Evolutionary conservation across 2,888 invertebrate genomes (phyloP).

Genomic region (Sericinus montela): DNA sequence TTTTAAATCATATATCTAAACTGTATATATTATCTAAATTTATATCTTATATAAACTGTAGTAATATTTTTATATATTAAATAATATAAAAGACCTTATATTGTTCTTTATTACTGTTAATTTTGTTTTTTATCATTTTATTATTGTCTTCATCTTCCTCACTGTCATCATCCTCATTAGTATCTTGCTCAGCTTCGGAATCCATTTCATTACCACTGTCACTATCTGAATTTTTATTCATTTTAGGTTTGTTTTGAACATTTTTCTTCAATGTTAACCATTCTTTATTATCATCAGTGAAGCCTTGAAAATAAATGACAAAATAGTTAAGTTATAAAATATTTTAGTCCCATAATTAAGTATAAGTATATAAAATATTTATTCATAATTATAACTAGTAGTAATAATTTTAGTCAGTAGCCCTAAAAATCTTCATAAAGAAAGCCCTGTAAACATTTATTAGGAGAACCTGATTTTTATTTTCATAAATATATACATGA

Average conservation of each 20-base stretch:
- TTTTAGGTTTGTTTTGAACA: slow-evolving; percentile 45
- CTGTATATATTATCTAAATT: no score
- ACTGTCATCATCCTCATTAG: slow-evolving; percentile 36
- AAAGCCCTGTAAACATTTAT: no score
- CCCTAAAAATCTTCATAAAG: no score
- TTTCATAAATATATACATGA: no score
- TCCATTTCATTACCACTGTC: slow-evolving; percentile 45
- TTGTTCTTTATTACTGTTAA: slow-evolving; percentile 40
- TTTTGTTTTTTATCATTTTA: slow-evolving; percentile 11
- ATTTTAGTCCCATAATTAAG: no score
- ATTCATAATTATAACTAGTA: no score
- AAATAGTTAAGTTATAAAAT: no score
- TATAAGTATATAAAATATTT: no score
- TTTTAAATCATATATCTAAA: no score
- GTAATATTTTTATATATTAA: neutral
- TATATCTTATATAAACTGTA: no score
- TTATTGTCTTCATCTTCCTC: slow-evolving; percentile 34
- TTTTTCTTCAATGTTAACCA: slow-evolving; percentile 84
- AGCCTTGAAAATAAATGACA: slow-evolving; percentile 63
- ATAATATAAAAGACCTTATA: slow-evolving; percentile 48
- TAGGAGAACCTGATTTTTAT: no score
- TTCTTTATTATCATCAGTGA: slow-evolving; percentile 84
- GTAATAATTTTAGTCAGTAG: no score
- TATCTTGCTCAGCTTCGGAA: slow-evolving; percentile 42
- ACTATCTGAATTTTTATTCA: slow-evolving; percentile 24